Evolutionary conservation across 1,140 invertebrate species (phyloP), one percentile per base, ranked within the genome.

Genomic region (Drosophila persimilis): DNA sequence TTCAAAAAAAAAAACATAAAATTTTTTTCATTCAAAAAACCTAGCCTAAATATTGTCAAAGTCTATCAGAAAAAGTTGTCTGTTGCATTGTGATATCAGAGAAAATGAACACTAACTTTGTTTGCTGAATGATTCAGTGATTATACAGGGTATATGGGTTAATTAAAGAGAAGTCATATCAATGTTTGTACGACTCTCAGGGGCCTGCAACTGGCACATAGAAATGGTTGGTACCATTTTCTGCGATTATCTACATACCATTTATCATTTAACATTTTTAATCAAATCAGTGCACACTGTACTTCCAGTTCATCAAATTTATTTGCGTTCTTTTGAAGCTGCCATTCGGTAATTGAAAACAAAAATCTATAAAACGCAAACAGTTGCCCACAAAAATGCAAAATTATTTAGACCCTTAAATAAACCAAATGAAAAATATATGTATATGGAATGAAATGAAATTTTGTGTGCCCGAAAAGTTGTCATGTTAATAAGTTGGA

Each of bases 401-500:
- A 51, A 61, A 31, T 55, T 63, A 44, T 54, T 55, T 58, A 3
- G 31, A 31, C n/a, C 50, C 24, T 24, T 50, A 41, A 43, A 29
- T 59, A 61, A 26, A 53, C 46, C 11, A 55, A 62, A 31, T 15
- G 31, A 15, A 54, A 48, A 31, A 39, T 44, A 54, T 61, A 44
- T 44, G 39, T 55, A 44, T 39, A 50, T 51, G 43, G 39, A 20
- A 31, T 47, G 41, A n/a, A 11, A 39, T 39, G 35, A 13, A 39
- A 39, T 39, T 35, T 39, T 39, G 31, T 35, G 31, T 35, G 31
- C 31, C 31, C n/a, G n/a, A 59, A 66, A 71, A 54, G 57, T 46
- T 50, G 61, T 45, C 59, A 78, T 64, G 56, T 44, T 73, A 77
- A 60, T 69, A 63, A 61, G 62, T 73, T 53, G 8, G n/a, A 0